Evolutionary conservation across 2,888 invertebrate genomes (phyloP), one percentile per base, ranked within the genome.

Genomic region (Drosophila antonietae): DNA sequence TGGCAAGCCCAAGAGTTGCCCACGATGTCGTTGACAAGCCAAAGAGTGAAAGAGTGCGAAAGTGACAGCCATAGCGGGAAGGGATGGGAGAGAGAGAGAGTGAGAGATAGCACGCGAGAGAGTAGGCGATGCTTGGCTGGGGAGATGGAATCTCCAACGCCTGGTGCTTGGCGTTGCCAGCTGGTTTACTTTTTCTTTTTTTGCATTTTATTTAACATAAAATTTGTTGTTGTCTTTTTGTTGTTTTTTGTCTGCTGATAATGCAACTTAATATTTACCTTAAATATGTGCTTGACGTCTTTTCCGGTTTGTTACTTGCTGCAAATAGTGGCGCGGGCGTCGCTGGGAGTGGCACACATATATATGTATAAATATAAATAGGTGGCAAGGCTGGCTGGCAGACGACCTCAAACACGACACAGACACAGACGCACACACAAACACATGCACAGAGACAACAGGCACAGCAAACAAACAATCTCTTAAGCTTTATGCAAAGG

Each of bases 351-450:
- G 80, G 68, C 80, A 46, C 61, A 60, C 47, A 56, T 47, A 51
- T 67, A 65, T 49, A 28, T 63, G 15, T 52, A 51, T 5, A 28
- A 53, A 58, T 62, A 62, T 78, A 43, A 66, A 73, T 52, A 77
- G 78, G 75, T 79, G 79, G 79, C 81, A 79, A 81, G 68, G 28
- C 28, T 28, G 68, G 71, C 81, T 79, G 80, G 80, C 70, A 81
- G 80, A 80, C 70, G 70, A 70, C 70, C 70, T 69, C 70, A 71
- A 71, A 70, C 80, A 67, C 68, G 41, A 49, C 76, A 67, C 73
- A 68, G 64, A 69, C 69, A 69, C 33, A 31, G 51, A 57, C 44
- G 10, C 59, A 44, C 39, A 35, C 62, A 46, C 23, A 55, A 60
- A 35, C 2, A 28, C 23, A 23, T 7, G 35, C 31, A 51, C 51